Base-by-base conservation (phyloP, 2,888 invertebrate species). In the Abrostola triplasia region DNA sequence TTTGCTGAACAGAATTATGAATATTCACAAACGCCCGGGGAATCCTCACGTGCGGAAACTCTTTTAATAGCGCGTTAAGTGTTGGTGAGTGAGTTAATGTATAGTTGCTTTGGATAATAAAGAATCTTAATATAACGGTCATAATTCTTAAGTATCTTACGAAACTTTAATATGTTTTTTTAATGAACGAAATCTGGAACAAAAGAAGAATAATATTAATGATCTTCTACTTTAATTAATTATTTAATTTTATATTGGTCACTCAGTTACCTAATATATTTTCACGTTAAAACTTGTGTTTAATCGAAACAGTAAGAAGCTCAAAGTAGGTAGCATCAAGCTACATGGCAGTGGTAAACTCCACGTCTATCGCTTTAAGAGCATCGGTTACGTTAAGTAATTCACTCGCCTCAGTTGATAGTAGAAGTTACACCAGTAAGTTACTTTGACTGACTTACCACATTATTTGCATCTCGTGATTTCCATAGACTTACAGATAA, bases 1-100 rank as follows among this genome's bases (percentile, higher is more conserved):
- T 86, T 87, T 81, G 64, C 67, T 79, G 83, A 86, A 85, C 79
- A 79, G 77, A 83, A 82, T 84, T 85, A 90, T 91, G 90, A 90
- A 92, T 92, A 92, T 91, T 91, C 90, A 91, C 79, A 86, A 84
- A 86, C 87, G 86, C 84, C 83, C 74, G 73, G 82, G 83, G 85
- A 87, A 84, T 87, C 82, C 83, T 85, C 82, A 86, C 87, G 84
- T 84, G 85, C 77, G 79, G 76, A 80, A 83, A 87, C 83, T 87
- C 80, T 85, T 87, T 82, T 84, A 87, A 85, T 87, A 85, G 86
- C 83, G 80, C 84, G 81, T 83, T 87, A 85, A 84, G 82, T 83
- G 84, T 77, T 71, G 72, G 74, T 73, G 68, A 79, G 75, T 72
- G 64, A 69, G 57, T 68, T 70, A 59, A 59, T 63, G 59, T 64